Conservation (phyloP, 2,888 invertebrate species). For the Pyrochroa serraticornis region DNA sequence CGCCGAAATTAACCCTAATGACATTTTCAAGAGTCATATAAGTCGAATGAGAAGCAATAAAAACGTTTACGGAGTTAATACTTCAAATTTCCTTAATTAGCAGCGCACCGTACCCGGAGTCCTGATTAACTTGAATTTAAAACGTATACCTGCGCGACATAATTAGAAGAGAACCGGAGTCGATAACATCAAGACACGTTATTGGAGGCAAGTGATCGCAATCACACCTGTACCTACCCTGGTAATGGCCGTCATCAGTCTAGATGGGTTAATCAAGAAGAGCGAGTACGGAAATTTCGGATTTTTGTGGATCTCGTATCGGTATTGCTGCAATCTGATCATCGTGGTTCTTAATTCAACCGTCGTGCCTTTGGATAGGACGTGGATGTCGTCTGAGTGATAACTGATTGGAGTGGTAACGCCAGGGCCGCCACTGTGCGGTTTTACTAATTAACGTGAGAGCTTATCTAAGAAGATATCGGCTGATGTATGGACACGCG, state of each 20-base stretch:
- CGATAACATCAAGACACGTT: constrained; percentile 44
- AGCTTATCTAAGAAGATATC: constrained; percentile 46
- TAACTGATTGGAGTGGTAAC: constrained; percentile 30
- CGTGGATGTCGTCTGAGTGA: constrained; percentile 13
- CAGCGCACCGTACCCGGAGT: constrained; percentile 9
- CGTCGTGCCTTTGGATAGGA: too few species aligned
- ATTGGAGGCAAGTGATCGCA: constrained; percentile 46
- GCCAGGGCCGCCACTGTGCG: constrained; percentile 28
- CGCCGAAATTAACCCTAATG: too few species aligned
- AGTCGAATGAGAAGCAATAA: too few species aligned
- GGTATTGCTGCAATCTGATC: too few species aligned
- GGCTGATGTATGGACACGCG: constrained; percentile 56
- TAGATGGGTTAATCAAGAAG: constrained; percentile 42
- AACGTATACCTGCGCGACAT: constrained; percentile 41
- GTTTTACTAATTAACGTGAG: constrained; percentile 44
- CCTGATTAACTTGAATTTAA: constrained; percentile 27
- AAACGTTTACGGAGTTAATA: constrained; percentile 9
- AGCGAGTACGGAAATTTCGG: too few species aligned
- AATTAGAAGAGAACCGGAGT: constrained; percentile 36
- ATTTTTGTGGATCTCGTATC: too few species aligned
- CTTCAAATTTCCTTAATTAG: constrained; percentile 28
- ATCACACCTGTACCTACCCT: constrained; percentile 41
- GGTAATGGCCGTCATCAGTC: constrained; percentile 42
- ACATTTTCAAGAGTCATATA: too few species aligned
- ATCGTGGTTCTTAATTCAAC: too few species aligned